These are phyloP conservation scores for Limenitis camilla DNA, from an alignment of 2,888 invertebrate species.

Conservation along the genomic window DNA sequence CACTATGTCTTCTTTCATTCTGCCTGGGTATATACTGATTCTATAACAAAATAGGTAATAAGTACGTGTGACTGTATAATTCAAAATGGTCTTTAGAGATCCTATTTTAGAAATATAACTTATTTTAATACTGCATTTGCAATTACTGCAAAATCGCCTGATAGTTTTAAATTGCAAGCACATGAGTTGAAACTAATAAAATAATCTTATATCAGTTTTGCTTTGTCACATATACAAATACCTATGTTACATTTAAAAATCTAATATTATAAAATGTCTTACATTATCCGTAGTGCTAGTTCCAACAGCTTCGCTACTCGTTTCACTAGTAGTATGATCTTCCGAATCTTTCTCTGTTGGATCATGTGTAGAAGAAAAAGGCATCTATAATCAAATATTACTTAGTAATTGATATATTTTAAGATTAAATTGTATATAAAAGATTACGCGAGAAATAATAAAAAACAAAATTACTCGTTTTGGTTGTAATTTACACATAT, in stretches of 20 bases:
- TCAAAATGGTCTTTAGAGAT: too few relatives aligned
- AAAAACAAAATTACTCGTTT: conserved; percentile 36
- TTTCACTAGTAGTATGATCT: conserved; percentile 48
- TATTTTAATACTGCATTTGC: too few relatives aligned
- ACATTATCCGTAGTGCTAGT: conserved; percentile 43
- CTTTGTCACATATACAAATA: too few relatives aligned
- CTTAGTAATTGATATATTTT: not conserved
- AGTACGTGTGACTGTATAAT: not conserved
- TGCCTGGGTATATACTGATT: conserved; percentile 28
- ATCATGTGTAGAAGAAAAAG: conserved; percentile 37
- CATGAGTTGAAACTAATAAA: too few relatives aligned
- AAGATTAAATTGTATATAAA: not conserved
- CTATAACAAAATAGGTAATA: conserved; percentile 20
- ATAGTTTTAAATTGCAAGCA: too few relatives aligned
- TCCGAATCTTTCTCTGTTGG: conserved; percentile 54
- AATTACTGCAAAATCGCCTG: too few relatives aligned
- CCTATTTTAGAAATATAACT: too few relatives aligned
- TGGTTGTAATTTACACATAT: conserved; percentile 42
- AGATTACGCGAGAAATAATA: conserved; percentile 7
- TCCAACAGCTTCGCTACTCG: conserved; percentile 41
- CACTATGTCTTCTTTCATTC: conserved; percentile 46
- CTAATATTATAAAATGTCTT: not conserved
- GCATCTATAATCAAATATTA: not conserved
- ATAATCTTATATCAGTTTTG: too few relatives aligned
- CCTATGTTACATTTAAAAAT: too few relatives aligned